Conservation (phyloP, 2,113 vertebrate genomes). For the Plecotus auritus region DNA sequence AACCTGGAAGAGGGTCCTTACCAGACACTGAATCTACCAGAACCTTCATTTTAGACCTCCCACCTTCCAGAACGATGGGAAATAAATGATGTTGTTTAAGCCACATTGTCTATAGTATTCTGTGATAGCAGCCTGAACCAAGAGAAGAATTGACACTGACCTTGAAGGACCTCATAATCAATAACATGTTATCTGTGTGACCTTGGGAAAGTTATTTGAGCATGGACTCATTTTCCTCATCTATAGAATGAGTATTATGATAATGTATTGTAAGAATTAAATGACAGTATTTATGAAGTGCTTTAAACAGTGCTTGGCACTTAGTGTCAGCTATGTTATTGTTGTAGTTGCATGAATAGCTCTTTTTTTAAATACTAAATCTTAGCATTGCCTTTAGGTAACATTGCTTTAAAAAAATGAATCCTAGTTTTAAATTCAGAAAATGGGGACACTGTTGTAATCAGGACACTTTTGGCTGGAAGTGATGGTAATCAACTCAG, state of each 20-base stretch:
- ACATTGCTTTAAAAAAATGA: neutral
- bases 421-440: neutral
- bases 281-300: neutral
- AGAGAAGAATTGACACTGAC: neutral
- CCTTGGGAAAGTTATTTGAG: neutral
- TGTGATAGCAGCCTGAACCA: neutral
- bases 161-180: neutral
- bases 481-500: neutral
- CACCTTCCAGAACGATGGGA: neutral
- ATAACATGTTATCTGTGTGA: neutral
- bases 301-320: neutral
- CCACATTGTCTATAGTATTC: neutral
- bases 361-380: neutral
- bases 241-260: neutral
- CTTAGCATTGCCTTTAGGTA: neutral
- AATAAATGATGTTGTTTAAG: neutral
- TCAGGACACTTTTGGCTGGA: neutral
- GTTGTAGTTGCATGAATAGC: neutral
- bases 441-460: neutral
- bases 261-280: neutral
- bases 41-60: neutral
- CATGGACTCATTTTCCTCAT: neutral
- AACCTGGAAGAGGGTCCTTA: neutral
- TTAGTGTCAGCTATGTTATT: neutral
- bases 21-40: neutral